A percentile compares a stretch with the other conserved stretches of the same genome.
Evolutionary conservation across 64 coral and sea anemone species (phyloP).

Genomic region (Montipora cactus): DNA sequence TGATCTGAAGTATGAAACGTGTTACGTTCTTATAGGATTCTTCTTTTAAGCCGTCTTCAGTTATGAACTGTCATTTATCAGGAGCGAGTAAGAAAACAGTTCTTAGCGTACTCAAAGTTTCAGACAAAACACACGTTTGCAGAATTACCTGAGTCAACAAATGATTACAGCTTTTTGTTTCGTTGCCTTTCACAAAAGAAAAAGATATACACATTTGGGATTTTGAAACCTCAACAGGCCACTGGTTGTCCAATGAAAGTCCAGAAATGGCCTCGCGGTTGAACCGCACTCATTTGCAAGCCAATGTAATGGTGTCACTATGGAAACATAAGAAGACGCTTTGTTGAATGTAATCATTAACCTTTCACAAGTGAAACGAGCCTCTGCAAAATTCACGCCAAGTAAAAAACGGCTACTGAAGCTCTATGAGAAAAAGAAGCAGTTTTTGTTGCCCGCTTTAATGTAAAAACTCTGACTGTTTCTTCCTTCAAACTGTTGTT

Average conservation of each 20-base stretch:
- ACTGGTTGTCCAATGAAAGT: slow-evolving; percentile 25
- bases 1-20: no score
- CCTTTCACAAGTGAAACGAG: background rate
- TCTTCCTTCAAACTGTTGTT: no score
- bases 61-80: no score
- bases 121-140: background rate
- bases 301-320: background rate
- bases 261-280: background rate
- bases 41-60: no score
- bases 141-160: slow-evolving; percentile 17
- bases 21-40: no score
- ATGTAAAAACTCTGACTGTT: no score
- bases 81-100: no score
- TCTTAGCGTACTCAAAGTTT: background rate
- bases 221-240: slow-evolving; percentile 29
- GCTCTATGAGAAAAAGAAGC: background rate
- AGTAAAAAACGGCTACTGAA: background rate
- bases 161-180: background rate
- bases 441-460: background rate
- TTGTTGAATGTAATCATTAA: slow-evolving; percentile 49
- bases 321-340: slow-evolving; percentile 32
- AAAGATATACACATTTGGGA: slow-evolving; percentile 1
- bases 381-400: background rate
- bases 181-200: slow-evolving; percentile 2
- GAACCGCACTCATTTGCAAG: slow-evolving; percentile 15